Evolutionary conservation across 1,140 invertebrate genomes (phyloP).

Genomic region (Maconellicoccus hirsutus): DNA sequence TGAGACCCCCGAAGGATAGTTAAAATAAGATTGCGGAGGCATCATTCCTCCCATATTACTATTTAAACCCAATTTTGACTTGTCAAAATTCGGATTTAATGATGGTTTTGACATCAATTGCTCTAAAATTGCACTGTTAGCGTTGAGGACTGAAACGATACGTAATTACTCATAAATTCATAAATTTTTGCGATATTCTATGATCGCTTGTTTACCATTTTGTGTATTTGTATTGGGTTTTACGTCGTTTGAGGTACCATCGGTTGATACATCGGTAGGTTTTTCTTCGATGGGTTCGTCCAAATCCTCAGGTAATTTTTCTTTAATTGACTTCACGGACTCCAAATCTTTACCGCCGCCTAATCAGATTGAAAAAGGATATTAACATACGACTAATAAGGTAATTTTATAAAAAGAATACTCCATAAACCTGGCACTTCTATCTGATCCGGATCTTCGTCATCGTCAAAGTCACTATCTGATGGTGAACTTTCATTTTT

Average conservation of each 20-base stretch:
- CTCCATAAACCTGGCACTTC: conserved; percentile 71
- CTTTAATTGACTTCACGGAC: conserved; percentile 45
- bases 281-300: neutral
- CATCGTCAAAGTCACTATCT: conserved; percentile 61
- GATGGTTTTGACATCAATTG: conserved; percentile 14
- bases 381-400: too few relatives aligned
- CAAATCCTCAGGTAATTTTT: neutral
- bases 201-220: too few relatives aligned
- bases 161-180: too few relatives aligned
- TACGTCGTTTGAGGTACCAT: neutral
- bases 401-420: conserved; percentile 17
- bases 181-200: too few relatives aligned
- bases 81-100: neutral
- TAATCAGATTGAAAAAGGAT: conserved; percentile 35
- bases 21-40: neutral
- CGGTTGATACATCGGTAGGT: neutral
- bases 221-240: neutral
- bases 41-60: neutral
- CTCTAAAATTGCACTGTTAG: neutral
- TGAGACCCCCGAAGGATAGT: neutral
- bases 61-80: neutral
- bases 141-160: neutral
- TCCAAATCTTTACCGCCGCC: conserved; percentile 69
- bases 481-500: conserved; percentile 34
- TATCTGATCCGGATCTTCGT: conserved; percentile 80